These are phyloP conservation scores for Seriola quinqueradiata DNA, from an alignment of 2,113 vertebrate genomes.

Conservation along the genomic window DNA sequence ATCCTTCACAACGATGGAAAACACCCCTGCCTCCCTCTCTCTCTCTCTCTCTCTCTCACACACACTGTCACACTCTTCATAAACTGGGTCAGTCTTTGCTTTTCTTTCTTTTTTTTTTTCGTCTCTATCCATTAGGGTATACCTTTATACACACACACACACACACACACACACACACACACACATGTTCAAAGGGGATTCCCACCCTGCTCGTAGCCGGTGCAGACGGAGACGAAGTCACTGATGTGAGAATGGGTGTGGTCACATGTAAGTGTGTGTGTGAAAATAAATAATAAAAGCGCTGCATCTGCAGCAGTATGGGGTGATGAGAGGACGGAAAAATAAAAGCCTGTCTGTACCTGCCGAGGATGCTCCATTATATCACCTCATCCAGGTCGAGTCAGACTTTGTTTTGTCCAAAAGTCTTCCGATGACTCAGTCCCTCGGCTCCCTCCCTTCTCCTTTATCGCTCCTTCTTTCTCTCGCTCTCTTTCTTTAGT, in stretches of 20 bases:
- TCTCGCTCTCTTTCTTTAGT: constrained; percentile 3
- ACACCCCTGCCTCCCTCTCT: constrained; percentile 51
- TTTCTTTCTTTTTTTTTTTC: neutral
- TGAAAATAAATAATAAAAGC: no score
- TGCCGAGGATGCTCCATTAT: neutral
- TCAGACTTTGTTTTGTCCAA: neutral
- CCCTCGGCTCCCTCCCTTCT: neutral
- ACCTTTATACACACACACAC: constrained; percentile 38
- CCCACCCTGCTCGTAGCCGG: constrained; percentile 34
- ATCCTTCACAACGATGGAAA: constrained; percentile 70
- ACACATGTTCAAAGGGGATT: constrained; percentile 70
- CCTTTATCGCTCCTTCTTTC: neutral
- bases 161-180: constrained; percentile 17
- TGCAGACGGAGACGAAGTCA: constrained; percentile 4
- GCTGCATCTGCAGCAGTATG: neutral
- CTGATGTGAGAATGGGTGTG: constrained; percentile 53
- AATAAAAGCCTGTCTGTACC: constrained; percentile 9
- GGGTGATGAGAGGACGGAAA: neutral
- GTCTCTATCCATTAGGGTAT: constrained; percentile 59
- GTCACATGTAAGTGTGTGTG: constrained; percentile 17
- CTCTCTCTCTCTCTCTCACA: neutral
- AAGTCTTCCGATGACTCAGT: constrained; percentile 12
- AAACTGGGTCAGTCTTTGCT: constrained; percentile 70
- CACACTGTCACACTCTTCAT: neutral
- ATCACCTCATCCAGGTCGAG: neutral